phyloP scores from a whole-genome alignment of 2,113 vertebrate species.

The Mellivora capensis region DNA sequence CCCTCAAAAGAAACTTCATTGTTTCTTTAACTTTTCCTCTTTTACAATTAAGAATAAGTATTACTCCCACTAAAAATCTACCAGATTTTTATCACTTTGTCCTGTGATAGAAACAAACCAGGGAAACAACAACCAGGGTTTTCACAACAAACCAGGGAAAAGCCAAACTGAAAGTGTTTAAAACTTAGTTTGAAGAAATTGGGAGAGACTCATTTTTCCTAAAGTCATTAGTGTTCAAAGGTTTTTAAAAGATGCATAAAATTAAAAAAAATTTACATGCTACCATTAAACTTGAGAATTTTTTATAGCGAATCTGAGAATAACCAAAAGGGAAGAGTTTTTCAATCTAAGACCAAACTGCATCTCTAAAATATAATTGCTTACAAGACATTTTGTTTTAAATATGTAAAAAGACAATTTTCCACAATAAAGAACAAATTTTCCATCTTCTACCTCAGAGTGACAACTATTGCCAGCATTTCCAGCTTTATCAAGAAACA shows the following conservation, averaged over 20 bases:
- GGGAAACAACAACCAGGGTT: too few species aligned
- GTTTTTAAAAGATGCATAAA: slow-evolving; percentile 7
- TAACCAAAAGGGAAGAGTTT: background rate
- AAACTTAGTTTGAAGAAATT: background rate
- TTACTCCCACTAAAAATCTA: slow-evolving; percentile 25
- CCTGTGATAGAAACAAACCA: background rate
- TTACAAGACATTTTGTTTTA: slow-evolving; percentile 16
- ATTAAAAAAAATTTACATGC: background rate
- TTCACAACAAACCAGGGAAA: background rate
- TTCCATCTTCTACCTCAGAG: background rate
- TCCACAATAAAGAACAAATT: background rate
- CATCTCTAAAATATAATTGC: background rate
- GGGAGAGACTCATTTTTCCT: background rate
- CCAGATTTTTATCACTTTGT: background rate
- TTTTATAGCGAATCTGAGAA: slow-evolving; percentile 31
- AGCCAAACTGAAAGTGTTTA: background rate
- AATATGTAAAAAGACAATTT: background rate
- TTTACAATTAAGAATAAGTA: background rate
- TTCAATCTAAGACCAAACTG: background rate
- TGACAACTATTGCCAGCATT: background rate
- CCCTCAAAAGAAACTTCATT: background rate
- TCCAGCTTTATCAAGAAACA: background rate
- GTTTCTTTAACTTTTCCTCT: background rate
- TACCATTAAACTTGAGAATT: background rate
- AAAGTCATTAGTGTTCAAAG: background rate